phyloP scores from a whole-genome alignment of 2,888 invertebrate genomes.

The Saturnia japonica region DNA sequence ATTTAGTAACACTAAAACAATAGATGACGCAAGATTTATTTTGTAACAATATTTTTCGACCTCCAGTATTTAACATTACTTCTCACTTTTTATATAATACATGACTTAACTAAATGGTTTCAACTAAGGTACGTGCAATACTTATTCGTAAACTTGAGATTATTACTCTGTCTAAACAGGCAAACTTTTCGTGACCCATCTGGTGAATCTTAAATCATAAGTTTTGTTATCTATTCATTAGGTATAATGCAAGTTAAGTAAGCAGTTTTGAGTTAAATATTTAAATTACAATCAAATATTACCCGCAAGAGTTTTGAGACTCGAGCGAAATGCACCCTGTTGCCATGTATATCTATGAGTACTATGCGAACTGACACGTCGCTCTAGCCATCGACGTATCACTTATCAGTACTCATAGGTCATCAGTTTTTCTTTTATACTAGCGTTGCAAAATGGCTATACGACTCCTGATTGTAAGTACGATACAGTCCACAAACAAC shows the following conservation, averaged over 20 bases:
- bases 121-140: neutral
- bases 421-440: no score
- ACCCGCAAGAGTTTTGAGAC: no score
- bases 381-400: no score
- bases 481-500: no score
- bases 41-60: neutral
- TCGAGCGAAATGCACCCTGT: no score
- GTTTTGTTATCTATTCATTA: neutral
- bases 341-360: no score
- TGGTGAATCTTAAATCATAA: neutral
- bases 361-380: no score
- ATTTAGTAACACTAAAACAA: neutral
- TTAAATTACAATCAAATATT: neutral
- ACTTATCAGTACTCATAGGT: no score
- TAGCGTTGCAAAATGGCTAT: no score
- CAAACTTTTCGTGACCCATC: neutral
- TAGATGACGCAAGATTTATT: neutral
- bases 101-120: no score
- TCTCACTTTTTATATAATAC: neutral
- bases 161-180: neutral
- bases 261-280: neutral
- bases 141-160: neutral
- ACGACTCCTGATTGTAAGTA: no score
- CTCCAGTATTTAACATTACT: neutral
- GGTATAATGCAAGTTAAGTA: neutral